phyloP scores from a whole-genome alignment of 2,797 vertebrate species.

The Carapus acus region DNA sequence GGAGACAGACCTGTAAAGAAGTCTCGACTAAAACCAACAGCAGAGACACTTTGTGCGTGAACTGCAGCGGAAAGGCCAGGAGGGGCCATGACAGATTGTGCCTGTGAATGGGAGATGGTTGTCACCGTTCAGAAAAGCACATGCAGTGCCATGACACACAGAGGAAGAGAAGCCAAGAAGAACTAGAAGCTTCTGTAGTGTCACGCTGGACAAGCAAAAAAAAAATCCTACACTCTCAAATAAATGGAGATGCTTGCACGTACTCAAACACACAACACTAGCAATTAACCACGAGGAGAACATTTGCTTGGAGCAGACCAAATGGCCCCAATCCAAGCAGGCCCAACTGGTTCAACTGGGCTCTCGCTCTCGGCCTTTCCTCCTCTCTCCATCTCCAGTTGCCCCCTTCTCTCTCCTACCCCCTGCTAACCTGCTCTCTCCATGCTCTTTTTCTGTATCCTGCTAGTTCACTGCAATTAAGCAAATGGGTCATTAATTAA shows the following conservation, averaged over 20 bases:
- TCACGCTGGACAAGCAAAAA: constrained; percentile 22
- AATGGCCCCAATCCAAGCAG: no score
- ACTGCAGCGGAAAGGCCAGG: no score
- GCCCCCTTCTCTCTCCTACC: constrained; percentile 21
- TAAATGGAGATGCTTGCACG: constrained; percentile 6
- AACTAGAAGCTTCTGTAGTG: constrained; percentile 42
- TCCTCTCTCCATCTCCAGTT: background rate
- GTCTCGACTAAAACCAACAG: no score
- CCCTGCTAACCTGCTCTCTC: no score
- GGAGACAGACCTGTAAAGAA: no score
- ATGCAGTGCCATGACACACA: constrained; percentile 40
- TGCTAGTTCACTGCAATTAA: constrained; percentile 60
- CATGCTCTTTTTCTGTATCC: no score
- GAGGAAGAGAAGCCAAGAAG: constrained; percentile 21
- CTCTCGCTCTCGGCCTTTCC: no score
- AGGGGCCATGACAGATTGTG: constrained; percentile 62
- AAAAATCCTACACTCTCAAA: constrained; percentile 5
- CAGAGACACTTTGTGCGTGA: no score
- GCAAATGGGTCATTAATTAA: constrained; percentile 73
- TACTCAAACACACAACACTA: background rate
- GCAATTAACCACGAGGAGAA: constrained; percentile 14
- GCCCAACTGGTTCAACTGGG: no score
- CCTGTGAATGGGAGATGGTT: constrained; percentile 45
- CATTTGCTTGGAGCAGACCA: background rate
- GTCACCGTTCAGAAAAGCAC: constrained; percentile 43